Conservation (phyloP, 2,797 vertebrate genomes). For the Diglossa cyanea region DNA sequence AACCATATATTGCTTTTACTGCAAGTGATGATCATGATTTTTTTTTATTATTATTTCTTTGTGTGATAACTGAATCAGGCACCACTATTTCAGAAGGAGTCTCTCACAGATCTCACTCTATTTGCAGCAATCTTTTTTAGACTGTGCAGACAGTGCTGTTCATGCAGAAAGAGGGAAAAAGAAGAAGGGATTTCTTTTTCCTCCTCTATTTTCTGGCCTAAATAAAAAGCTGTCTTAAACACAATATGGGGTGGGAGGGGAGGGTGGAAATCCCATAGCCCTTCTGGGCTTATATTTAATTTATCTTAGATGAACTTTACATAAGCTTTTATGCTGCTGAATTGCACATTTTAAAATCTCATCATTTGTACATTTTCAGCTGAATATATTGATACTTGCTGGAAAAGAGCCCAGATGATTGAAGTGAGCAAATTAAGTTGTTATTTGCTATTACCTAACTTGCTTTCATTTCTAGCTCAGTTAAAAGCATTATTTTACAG, state of each 20-base stretch:
- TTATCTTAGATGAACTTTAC: not conserved
- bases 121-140: not conserved
- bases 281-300: not conserved
- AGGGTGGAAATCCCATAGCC: not conserved
- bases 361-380: not conserved
- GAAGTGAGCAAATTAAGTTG: not conserved
- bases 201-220: not conserved
- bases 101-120: not conserved
- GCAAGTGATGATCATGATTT: not conserved
- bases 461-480: not conserved
- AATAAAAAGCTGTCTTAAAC: not conserved
- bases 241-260: fast-evolving
- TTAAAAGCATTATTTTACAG: not conserved
- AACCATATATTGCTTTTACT: not conserved
- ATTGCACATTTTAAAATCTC: not conserved
- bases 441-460: not conserved
- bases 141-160: not conserved
- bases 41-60: not conserved
- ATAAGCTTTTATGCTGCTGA: not conserved
- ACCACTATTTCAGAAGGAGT: not conserved
- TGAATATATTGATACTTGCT: not conserved
- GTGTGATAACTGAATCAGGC: not conserved
- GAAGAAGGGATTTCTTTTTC: not conserved
- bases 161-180: not conserved
- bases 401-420: not conserved